These are phyloP conservation scores for Cacoxenus indagator DNA, from an alignment of 2,888 invertebrate species.

Conservation along the genomic window DNA sequence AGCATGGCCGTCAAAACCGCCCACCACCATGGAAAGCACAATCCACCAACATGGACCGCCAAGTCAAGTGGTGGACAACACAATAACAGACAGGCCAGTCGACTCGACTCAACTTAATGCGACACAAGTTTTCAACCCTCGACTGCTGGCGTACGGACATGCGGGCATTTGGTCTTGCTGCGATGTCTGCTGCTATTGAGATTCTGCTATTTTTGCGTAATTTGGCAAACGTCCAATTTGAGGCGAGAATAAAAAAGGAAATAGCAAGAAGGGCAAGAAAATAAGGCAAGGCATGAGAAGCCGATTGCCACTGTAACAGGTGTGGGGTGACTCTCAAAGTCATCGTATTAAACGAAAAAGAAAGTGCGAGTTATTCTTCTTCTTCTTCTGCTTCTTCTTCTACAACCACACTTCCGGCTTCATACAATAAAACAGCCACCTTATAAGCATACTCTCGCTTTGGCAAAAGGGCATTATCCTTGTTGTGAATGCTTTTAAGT, in stretches of 20 bases:
- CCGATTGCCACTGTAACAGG: conserved; percentile 29
- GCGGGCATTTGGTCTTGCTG: too few species aligned
- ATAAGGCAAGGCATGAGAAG: conserved; percentile 28
- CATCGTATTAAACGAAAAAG: neutral
- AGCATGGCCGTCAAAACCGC: neutral
- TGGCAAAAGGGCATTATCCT: too few species aligned
- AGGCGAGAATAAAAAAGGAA: neutral
- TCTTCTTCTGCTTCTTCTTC: conserved; percentile 47
- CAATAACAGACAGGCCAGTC: too few species aligned
- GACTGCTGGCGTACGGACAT: neutral
- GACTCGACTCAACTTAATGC: too few species aligned
- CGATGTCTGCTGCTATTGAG: neutral
- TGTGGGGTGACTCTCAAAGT: neutral
- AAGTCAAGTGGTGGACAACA: neutral
- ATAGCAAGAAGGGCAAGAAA: neutral
- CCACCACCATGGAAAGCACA: neutral
- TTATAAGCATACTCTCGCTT: too few species aligned
- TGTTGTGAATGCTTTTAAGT: neutral
- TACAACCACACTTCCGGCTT: too few species aligned
- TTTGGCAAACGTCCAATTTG: conserved; percentile 11
- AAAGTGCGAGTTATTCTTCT: neutral
- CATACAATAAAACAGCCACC: too few species aligned
- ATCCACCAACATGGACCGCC: too few species aligned
- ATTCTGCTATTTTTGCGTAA: neutral
- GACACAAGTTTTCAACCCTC: neutral